Evolutionary conservation across 2,888 invertebrate species (phyloP).

Genomic region (Acrobeloides nanus): DNA sequence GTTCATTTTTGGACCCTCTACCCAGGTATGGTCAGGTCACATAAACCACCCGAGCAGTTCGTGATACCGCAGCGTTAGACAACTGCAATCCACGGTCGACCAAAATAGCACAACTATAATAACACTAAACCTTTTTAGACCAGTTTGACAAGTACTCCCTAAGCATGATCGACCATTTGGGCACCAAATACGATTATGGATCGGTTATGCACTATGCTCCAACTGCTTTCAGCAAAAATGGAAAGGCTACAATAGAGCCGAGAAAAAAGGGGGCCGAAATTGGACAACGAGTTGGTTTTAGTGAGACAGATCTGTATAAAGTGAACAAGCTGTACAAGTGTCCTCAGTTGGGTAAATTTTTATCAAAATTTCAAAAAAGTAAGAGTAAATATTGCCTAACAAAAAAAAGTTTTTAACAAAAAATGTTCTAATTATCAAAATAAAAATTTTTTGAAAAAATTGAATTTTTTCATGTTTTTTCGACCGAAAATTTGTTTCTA

Average conservation of each 20-base stretch:
- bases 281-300: slow-evolving; percentile 50
- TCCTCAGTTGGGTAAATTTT: slow-evolving; percentile 23
- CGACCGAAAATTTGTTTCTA: too few species aligned
- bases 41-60: too few species aligned
- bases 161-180: slow-evolving; percentile 52
- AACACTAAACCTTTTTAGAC: slow-evolving; percentile 32
- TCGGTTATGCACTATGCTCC: slow-evolving; percentile 58
- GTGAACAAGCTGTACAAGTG: slow-evolving; percentile 54
- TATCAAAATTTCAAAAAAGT: neutral
- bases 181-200: slow-evolving; percentile 55
- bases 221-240: slow-evolving; percentile 57
- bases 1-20: too few species aligned
- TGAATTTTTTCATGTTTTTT: too few species aligned
- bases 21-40: too few species aligned
- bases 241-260: slow-evolving; percentile 47
- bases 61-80: too few species aligned
- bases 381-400: neutral
- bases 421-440: neutral
- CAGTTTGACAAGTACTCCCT: slow-evolving; percentile 51
- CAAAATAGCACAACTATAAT: slow-evolving; percentile 3
- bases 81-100: too few species aligned
- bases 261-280: slow-evolving; percentile 40
- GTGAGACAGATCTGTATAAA: slow-evolving; percentile 51
- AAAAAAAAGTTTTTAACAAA: neutral
- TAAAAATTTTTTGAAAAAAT: too few species aligned